Evolutionary conservation across 2,113 vertebrate genomes (phyloP).

Genomic region (Corynorhinus townsendii): DNA sequence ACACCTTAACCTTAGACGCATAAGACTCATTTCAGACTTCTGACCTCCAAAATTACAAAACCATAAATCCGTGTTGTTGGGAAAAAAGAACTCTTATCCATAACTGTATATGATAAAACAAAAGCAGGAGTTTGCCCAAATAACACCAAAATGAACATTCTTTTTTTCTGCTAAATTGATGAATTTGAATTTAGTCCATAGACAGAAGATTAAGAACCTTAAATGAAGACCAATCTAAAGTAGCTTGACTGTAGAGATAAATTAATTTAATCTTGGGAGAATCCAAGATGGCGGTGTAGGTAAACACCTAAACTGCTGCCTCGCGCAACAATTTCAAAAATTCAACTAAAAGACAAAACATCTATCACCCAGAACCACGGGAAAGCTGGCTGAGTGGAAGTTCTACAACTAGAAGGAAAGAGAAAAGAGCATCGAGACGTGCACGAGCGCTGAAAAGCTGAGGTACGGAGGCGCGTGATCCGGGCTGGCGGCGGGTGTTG

Average conservation of each 20-base stretch:
- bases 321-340: no score
- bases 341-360: no score
- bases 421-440: no score
- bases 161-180: neutral
- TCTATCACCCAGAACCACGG: no score
- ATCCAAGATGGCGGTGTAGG: no score
- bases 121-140: neutral
- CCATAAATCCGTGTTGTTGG: neutral
- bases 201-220: neutral
- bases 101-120: neutral
- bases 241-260: neutral
- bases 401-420: no score
- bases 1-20: neutral
- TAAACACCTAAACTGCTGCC: no score
- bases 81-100: neutral
- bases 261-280: neutral
- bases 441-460: no score
- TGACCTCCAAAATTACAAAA: neutral
- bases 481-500: no score
- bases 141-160: neutral
- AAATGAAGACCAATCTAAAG: neutral
- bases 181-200: neutral
- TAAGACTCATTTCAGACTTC: neutral
- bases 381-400: no score
- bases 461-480: no score